These are phyloP conservation scores for Theristus sp. DNA, from an alignment of 2,888 invertebrate species.

Conservation along the genomic window DNA sequence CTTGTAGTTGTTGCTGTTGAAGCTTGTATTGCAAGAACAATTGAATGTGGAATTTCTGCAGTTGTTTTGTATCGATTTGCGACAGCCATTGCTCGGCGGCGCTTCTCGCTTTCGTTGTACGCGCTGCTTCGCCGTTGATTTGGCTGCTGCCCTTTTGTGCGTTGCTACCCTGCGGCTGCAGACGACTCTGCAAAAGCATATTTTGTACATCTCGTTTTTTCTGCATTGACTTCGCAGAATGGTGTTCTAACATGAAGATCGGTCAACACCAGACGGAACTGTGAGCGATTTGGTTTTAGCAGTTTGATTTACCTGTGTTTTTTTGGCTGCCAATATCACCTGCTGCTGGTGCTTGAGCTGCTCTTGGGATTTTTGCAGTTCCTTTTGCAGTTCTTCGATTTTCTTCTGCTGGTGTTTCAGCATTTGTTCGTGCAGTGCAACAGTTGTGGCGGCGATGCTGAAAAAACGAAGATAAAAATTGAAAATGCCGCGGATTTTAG, in stretches of 20 bases:
- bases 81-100: not conserved
- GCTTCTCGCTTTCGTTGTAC: too few species aligned
- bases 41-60: slow-evolving; percentile 16
- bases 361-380: slow-evolving; percentile 18
- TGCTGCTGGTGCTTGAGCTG: slow-evolving; percentile 22
- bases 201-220: too few species aligned
- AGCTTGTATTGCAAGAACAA: slow-evolving; percentile 15
- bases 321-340: slow-evolving; percentile 19
- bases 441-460: not conserved
- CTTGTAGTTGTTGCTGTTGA: slow-evolving; percentile 12
- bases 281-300: not conserved
- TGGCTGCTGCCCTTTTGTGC: too few species aligned
- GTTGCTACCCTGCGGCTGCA: too few species aligned
- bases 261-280: not conserved
- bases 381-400: slow-evolving; percentile 18
- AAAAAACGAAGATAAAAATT: too few species aligned
- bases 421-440: slow-evolving; percentile 17
- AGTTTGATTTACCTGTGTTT: slow-evolving; percentile 10
- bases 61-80: slow-evolving; percentile 12
- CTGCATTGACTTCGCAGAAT: not conserved
- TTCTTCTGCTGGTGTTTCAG: slow-evolving; percentile 18
- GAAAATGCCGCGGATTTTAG: too few species aligned
- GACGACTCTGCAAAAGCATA: too few species aligned
- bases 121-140: too few species aligned
- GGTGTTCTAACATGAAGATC: too few species aligned